Base-by-base conservation (phyloP, 2,797 vertebrate genomes). In the Neostethus bicornis region DNA sequence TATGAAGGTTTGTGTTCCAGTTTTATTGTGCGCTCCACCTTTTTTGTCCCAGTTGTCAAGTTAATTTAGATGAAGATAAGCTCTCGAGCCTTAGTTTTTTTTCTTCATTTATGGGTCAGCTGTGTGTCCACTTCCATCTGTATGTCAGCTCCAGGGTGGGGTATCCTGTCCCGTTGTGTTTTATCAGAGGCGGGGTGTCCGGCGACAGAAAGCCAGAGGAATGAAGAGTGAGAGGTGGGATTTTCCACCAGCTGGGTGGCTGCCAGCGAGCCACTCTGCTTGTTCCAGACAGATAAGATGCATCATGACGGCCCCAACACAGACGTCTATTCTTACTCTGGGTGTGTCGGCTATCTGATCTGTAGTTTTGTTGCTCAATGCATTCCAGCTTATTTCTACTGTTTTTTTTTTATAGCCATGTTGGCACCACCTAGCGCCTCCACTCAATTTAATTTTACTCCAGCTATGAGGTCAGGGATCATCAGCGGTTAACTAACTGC, bases 271-370 rank as follows among this genome's bases (percentile, higher is more conserved):
- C 14, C 0, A 68, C 46, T 51, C 35, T 55, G 61, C 49, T 58
- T 56, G 58, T 60, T 57, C 56, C 61, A 66, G 70, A 52, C 68
- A 61, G 64, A 77, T 81, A 79, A 85, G 73, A 59, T 28, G 46
- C 47, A 62, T 50, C 1, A 65, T 52, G 39, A 12, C 29, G 2
- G 56, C 47, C 59, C 61, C 58, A 45, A 43, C 28, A 46, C 28
- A 60, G 64, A 49, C 43, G 64, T 74, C 84, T 84, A 81, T 84
- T 86, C 77, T 84, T 85, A 70, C 41, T 42, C 60, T 62, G 81
- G 66, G 66, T 70, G 73, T 79, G 79, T 76, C 73, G 10, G 21
- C 59, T 31, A n/a, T 61, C 44, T 35, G 20, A 48, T 20, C 48
- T 6, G 1, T 55, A 56, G 26, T 64, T 75, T 52, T 67, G 12